These are phyloP conservation scores for Ridgeia piscesae DNA, from an alignment of 1,140 invertebrate genomes.

Conservation along the genomic window DNA sequence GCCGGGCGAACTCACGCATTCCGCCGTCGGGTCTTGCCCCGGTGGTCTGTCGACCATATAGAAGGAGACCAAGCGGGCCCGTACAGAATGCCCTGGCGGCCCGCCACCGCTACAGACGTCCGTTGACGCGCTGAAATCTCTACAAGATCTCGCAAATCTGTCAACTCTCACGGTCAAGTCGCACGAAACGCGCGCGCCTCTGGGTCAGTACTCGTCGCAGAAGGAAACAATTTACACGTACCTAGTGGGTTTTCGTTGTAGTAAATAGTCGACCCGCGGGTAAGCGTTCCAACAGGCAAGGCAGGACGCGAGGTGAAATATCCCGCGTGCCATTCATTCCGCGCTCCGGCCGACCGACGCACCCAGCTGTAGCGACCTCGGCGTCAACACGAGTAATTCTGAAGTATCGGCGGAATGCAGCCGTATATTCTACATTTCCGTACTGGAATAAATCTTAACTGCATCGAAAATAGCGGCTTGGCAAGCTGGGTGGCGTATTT, in stretches of 20 bases:
- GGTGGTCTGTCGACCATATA: neutral
- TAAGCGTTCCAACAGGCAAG: neutral
- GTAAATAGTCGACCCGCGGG: neutral
- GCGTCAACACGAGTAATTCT: neutral
- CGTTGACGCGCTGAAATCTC: neutral
- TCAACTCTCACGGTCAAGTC: neutral
- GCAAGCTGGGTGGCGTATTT: neutral
- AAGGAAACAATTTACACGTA: neutral
- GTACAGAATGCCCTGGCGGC: neutral
- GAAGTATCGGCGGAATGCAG: neutral
- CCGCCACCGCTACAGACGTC: neutral
- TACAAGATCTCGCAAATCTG: neutral
- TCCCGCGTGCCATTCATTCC: neutral
- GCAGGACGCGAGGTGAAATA: neutral
- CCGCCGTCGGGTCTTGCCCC: neutral
- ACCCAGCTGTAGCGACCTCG: neutral
- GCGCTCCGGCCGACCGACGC: no score
- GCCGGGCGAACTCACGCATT: neutral
- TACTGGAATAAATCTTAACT: neutral
- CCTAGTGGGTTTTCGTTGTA: neutral
- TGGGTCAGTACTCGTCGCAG: neutral
- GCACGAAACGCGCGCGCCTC: neutral
- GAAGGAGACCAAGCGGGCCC: neutral
- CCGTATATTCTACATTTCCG: neutral
- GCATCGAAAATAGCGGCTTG: neutral